These are phyloP conservation scores for Sthenelais limicola DNA, from an alignment of 2,888 invertebrate species.

Conservation along the genomic window DNA sequence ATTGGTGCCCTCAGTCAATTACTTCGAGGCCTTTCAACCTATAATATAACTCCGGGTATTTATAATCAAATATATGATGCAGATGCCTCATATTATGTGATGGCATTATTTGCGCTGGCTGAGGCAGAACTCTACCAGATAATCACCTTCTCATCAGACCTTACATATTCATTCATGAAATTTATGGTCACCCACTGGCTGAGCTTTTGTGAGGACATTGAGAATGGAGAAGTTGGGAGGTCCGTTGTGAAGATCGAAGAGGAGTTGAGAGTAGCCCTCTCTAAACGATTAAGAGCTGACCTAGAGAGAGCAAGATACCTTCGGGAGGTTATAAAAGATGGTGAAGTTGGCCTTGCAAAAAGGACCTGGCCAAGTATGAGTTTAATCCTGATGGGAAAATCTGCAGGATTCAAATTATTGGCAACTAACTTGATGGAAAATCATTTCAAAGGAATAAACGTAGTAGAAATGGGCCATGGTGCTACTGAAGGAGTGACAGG, in stretches of 20 bases:
- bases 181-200: slow-evolving; percentile 8
- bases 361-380: slow-evolving; percentile 15
- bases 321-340: neutral
- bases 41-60: neutral
- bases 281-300: neutral
- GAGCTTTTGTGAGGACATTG: slow-evolving; percentile 14
- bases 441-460: neutral
- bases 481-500: slow-evolving; percentile 22
- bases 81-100: slow-evolving; percentile 15
- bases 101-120: slow-evolving; percentile 21
- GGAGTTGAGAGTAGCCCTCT: neutral
- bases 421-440: neutral
- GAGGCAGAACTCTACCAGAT: slow-evolving; percentile 24
- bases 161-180: slow-evolving; percentile 19
- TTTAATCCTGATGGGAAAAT: slow-evolving; percentile 11
- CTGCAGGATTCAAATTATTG: slow-evolving; percentile 1
- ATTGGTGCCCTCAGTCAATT: slow-evolving; percentile 4
- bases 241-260: neutral
- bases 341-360: slow-evolving; percentile 6
- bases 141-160: neutral
- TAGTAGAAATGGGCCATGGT: neutral
- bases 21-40: neutral
- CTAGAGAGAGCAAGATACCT: slow-evolving; percentile 13
- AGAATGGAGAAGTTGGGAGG: neutral
- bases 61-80: neutral